Conservation (phyloP, 1,140 invertebrate genomes). For the Drosophila leontia region DNA sequence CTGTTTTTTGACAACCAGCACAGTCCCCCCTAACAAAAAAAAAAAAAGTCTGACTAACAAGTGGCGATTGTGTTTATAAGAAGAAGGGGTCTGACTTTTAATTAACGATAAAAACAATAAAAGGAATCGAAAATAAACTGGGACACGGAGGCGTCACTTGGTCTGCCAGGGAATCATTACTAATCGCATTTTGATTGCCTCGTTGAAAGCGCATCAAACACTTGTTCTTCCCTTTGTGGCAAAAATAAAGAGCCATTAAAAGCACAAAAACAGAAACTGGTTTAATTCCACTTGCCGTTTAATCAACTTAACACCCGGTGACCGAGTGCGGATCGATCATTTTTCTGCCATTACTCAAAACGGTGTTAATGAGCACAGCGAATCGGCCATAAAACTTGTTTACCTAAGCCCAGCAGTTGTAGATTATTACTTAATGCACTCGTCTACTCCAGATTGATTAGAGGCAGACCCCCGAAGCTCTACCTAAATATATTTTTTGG, state of each 20-base stretch:
- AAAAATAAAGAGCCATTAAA: conserved; percentile 15
- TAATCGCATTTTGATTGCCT: conserved; percentile 71
- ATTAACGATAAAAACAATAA: conserved; percentile 31
- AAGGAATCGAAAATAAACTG: conserved; percentile 27
- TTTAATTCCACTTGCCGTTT: conserved; percentile 49
- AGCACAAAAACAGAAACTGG: conserved; percentile 35
- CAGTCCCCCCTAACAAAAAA: neutral
- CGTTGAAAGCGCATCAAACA: conserved; percentile 55
- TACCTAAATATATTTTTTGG: conserved; percentile 14
- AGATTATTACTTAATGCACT: conserved; percentile 20
- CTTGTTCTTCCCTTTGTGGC: conserved; percentile 20
- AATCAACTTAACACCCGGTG: conserved; percentile 48
- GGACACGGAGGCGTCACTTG: conserved; percentile 23
- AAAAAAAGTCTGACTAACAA: conserved; percentile 29
- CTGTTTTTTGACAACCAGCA: conserved; percentile 10
- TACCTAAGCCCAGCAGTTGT: conserved; percentile 27
- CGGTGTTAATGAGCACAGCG: conserved; percentile 53
- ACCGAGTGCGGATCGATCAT: conserved; percentile 34
- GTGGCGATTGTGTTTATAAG: conserved; percentile 27
- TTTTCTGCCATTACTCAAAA: conserved; percentile 38
- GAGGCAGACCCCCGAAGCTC: conserved; percentile 10
- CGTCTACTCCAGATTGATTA: conserved; percentile 45
- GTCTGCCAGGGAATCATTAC: conserved; percentile 23
- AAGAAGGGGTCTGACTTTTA: conserved; percentile 28
- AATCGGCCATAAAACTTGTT: conserved; percentile 50